phyloP scores from a whole-genome alignment of 2,888 invertebrate species.

The Abscondita cerata region DNA sequence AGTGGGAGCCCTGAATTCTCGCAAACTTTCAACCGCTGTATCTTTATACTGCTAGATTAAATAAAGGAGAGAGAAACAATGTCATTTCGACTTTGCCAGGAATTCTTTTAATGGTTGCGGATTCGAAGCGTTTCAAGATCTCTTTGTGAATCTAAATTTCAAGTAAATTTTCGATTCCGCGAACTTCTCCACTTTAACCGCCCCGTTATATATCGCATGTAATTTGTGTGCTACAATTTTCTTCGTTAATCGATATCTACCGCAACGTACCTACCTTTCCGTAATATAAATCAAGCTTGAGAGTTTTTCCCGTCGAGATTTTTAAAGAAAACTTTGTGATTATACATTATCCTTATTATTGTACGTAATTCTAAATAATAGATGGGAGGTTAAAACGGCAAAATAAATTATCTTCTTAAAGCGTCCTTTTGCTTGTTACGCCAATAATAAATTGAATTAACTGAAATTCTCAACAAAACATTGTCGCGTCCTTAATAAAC shows the following conservation, averaged over 20 bases:
- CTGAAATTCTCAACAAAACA: constrained; percentile 10
- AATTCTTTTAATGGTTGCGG: constrained; percentile 38
- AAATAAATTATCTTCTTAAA: constrained; percentile 37
- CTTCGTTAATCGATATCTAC: constrained; percentile 23
- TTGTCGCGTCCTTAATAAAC: constrained; percentile 14
- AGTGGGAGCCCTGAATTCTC: constrained; percentile 40
- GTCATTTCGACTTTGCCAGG: constrained; percentile 40
- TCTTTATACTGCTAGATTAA: constrained; percentile 41
- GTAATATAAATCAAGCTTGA: constrained; percentile 22
- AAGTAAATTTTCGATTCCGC: constrained; percentile 28
- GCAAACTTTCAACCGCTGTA: constrained; percentile 40
- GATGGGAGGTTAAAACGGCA: constrained; percentile 3
- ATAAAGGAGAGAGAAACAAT: constrained; percentile 43
- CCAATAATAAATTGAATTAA: constrained; percentile 22
- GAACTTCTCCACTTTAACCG: constrained; percentile 22
- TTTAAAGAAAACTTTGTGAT: background rate
- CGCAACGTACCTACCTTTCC: constrained; percentile 12
- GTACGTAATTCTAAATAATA: constrained; percentile 3
- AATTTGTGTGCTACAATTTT: constrained; percentile 25
- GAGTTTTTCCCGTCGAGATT: background rate
- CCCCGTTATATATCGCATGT: constrained; percentile 22
- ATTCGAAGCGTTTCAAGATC: constrained; percentile 23
- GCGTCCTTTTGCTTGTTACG: constrained; percentile 38
- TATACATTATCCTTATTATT: background rate
- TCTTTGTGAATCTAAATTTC: constrained; percentile 28